phyloP scores from a whole-genome alignment of 1,140 invertebrate genomes.

The Drosophila dunni region DNA sequence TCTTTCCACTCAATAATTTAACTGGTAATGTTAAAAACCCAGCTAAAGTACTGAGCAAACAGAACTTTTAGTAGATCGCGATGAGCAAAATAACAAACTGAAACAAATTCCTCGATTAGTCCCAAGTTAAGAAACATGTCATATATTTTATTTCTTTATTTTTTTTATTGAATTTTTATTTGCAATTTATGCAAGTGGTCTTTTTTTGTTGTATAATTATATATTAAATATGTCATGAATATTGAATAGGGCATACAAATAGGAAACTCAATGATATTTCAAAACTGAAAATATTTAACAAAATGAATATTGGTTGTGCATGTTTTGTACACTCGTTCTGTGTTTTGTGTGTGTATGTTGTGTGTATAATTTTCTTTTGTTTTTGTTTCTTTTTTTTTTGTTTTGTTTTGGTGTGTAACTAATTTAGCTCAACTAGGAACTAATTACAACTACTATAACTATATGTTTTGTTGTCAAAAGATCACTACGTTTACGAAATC shows the following conservation, averaged over 20 bases:
- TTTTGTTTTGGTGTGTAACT: conserved; percentile 35
- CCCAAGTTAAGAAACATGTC: too few relatives aligned
- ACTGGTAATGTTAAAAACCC: too few relatives aligned
- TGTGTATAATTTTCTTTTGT: conserved; percentile 6
- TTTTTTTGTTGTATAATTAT: conserved; percentile 39
- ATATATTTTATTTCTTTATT: conserved; percentile 28
- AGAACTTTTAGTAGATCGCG: too few relatives aligned
- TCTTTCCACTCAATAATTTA: too few relatives aligned
- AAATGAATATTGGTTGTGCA: conserved; percentile 32
- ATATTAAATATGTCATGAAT: conserved; percentile 67
- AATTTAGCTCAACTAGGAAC: conserved; percentile 73
- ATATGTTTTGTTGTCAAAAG: conserved; percentile 57
- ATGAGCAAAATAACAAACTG: too few relatives aligned
- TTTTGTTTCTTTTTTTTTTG: conserved; percentile 18
- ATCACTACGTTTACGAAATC: conserved; percentile 79
- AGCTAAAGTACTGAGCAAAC: too few relatives aligned
- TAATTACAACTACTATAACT: conserved; percentile 75
- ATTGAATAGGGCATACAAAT: conserved; percentile 70
- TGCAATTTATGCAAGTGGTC: conserved; percentile 46
- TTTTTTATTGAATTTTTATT: conserved; percentile 59
- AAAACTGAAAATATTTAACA: conserved; percentile 57
- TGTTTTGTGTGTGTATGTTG: conserved; percentile 7
- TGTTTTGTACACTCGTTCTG: conserved; percentile 21
- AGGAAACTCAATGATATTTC: conserved; percentile 46
- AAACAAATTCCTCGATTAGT: too few relatives aligned